Base-by-base conservation (phyloP, 2,888 invertebrate species). In the Cyclophora albipunctata region DNA sequence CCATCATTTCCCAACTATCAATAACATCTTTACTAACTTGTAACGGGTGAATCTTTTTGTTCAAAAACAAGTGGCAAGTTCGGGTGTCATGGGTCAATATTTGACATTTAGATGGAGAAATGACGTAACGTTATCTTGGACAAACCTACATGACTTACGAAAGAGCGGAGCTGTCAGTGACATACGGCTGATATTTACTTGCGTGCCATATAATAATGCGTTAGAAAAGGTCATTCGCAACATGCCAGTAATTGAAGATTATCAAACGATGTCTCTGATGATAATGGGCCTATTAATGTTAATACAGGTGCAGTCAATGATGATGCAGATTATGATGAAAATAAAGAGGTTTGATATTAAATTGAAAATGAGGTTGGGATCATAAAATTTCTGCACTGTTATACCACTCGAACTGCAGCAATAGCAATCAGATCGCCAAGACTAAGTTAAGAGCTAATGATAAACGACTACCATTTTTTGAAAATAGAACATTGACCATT, bases 41-140 rank as follows among this genome's bases (percentile, higher is more conserved):
- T 37, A 37, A 37, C 37, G 37, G 5, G 2, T 5, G 5, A 37
- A 5, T 5, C 37, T 41, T 50, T 56, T 54, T 48, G 45, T 48
- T 34, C 40, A 44, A 70, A 77, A 63, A 78, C 76, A 70, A 74
- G 81, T 81, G 73, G 77, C 73, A 60, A 62, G 63, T 68, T 64
- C 63, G 53, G 70, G 58, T 75, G 78, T 76, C 81, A 76, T 71
- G 72, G 85, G 86, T 87, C 84, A 86, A 75, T 75, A 77, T 84
- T 81, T 85, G 84, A 77, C 85, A 86, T 87, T 88, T 84, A 68
- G 72, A 69, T 66, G 72, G 69, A 71, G 54, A 64, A 68, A 73
- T 84, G 78, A 80, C 64, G 74, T 78, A 81, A 82, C 61, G n/a
- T 40, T 62, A 59, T 64, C 60, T 34, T 20, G 34, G 43, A 20